Evolutionary conservation across 2,113 vertebrate species (phyloP), one percentile per base, ranked within the genome.

Genomic region (Sylvia atricapilla): DNA sequence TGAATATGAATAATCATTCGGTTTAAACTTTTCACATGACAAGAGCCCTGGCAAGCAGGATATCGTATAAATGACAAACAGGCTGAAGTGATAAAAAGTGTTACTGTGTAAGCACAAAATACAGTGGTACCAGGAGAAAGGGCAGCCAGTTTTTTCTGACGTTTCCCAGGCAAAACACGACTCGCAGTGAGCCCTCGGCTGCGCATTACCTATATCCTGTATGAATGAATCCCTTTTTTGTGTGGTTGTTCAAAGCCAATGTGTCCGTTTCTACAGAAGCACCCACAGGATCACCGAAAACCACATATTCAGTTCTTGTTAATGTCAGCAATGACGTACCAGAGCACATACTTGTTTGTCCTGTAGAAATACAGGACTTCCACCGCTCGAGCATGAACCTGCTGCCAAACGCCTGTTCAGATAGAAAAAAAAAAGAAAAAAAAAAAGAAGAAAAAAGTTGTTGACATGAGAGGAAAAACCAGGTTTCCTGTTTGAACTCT

Each of bases 401-500:
- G 94, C 90, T 80, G 96, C 93, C 7, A 2, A 95, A 44, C 27
- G 82, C 91, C 86, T 58, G 82, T 64, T 94, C 92, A 64, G 79
- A 94, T 63, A 95, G 74, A 79, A 89, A 37, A 37, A 37, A 37
- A 37, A 37, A 37, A 37, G 10, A 89, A 86, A 89, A 64, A 19
- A 59, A 20, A 53, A 24, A 25, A 18, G 11, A n/a, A 63, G 90
- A 97, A 89, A 95, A 79, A 97, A 97, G 97, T 97, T 98, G 98
- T 98, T 98, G 97, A 98, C 98, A 98, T 92, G 93, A 98, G 98
- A 98, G 98, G 98, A 98, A 98, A 98, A 98, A 95, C 96, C 95
- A 89, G 96, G 97, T 97, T 99, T 99, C 99, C 99, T 99, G 99
- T 98, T 97, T 98, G 98, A 99, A 98, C 98, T 98, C 97, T 97